Percentiles rank a stretch among this genome's conserved stretches.
phyloP scores from a whole-genome alignment of 1,140 invertebrate species.

The Drosophila trapezifrons region DNA sequence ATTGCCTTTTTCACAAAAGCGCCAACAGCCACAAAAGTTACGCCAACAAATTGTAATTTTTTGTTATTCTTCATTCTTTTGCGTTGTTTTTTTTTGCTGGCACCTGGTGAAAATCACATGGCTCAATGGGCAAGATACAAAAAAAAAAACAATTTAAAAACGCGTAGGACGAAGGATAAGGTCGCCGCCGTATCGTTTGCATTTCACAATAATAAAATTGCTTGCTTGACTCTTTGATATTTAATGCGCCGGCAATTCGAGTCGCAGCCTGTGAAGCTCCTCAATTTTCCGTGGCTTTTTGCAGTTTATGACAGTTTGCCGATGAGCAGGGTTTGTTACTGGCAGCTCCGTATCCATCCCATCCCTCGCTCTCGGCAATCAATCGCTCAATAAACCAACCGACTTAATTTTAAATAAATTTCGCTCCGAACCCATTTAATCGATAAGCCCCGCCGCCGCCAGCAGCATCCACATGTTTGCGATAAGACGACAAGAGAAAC shows the following conservation, averaged over 20 bases:
- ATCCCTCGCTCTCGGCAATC: slow-evolving; percentile 12
- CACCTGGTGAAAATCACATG: slow-evolving; percentile 61
- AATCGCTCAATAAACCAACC: slow-evolving; percentile 47
- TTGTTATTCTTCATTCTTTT: slow-evolving; percentile 9
- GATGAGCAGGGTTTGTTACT: slow-evolving; percentile 15
- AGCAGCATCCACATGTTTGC: slow-evolving; percentile 10
- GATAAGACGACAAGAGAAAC: slow-evolving; percentile 35
- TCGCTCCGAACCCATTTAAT: slow-evolving; percentile 45
- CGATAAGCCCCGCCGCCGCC: slow-evolving; percentile 35
- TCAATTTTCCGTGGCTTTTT: slow-evolving; percentile 8
- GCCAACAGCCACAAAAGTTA: slow-evolving; percentile 29
- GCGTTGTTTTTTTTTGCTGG: slow-evolving; percentile 14
- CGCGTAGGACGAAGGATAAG: slow-evolving; percentile 10
- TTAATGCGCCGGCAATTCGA: slow-evolving; percentile 52
- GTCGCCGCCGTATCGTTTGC: slow-evolving; percentile 14
- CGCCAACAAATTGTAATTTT: slow-evolving; percentile 28
- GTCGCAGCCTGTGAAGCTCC: slow-evolving; percentile 25
- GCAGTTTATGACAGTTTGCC: slow-evolving; percentile 24
- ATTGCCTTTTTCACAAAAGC: slow-evolving; percentile 24
- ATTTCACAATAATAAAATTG: slow-evolving; percentile 50
- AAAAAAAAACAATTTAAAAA: slow-evolving; percentile 7
- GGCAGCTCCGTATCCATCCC: background rate
- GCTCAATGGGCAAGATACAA: slow-evolving; percentile 60
- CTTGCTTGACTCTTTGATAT: slow-evolving; percentile 58
- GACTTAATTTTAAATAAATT: slow-evolving; percentile 57